These are phyloP conservation scores for Copsychus sechellarum DNA, from an alignment of 2,113 vertebrate genomes.

Conservation along the genomic window DNA sequence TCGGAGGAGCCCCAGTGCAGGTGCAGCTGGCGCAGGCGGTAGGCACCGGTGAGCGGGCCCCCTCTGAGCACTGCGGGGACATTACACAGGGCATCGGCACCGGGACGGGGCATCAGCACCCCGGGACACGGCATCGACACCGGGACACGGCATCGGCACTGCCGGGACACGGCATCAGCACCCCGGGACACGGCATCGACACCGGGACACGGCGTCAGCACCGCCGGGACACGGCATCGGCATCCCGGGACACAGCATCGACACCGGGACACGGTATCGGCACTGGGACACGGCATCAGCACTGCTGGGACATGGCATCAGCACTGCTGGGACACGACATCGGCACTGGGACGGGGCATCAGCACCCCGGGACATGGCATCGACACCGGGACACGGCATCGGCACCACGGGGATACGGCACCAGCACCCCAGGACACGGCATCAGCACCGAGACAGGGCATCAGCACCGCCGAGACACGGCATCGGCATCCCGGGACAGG, in stretches of 20 bases:
- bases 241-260: too few relatives aligned
- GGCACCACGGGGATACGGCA: not conserved
- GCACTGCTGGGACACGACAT: too few relatives aligned
- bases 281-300: too few relatives aligned
- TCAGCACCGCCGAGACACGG: too few relatives aligned
- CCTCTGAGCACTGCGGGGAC: constrained; percentile 82
- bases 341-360: not conserved
- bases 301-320: not conserved
- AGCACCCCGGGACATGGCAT: too few relatives aligned
- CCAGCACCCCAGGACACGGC: not conserved
- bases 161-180: not conserved
- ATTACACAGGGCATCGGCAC: not conserved
- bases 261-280: too few relatives aligned
- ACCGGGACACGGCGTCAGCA: too few relatives aligned
- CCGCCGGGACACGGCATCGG: too few relatives aligned
- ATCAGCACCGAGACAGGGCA: too few relatives aligned
- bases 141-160: not conserved
- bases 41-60: constrained; percentile 83
- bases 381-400: not conserved
- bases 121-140: too few relatives aligned
- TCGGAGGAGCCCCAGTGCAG: constrained; percentile 92
- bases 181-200: not conserved
- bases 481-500: not conserved
- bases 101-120: too few relatives aligned
- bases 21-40: constrained; percentile 93